phyloP scores from a whole-genome alignment of 2,797 vertebrate species.

The Phylloscopus collybita region DNA sequence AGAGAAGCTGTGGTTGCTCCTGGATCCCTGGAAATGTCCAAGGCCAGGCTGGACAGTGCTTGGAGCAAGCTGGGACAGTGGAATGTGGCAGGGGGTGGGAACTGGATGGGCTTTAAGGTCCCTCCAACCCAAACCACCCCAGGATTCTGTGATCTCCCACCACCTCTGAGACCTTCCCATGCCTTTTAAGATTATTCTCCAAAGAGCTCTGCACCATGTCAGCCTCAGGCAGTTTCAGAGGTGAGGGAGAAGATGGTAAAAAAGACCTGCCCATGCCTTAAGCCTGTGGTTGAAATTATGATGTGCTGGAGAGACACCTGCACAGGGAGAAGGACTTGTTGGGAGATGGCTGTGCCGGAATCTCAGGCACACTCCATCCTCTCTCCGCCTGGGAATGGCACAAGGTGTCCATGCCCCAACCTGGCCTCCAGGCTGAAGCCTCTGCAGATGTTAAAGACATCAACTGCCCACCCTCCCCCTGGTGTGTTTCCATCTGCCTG shows the following conservation, averaged over 20 bases:
- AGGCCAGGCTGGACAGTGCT: fast-evolving
- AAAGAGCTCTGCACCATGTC: background rate
- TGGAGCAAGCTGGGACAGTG: fast-evolving
- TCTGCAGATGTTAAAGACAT: constrained; percentile 19
- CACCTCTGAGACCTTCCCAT: background rate
- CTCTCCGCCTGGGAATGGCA: background rate
- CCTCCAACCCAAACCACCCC: background rate
- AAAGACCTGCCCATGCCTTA: background rate
- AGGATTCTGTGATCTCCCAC: background rate
- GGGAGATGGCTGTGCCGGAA: background rate
- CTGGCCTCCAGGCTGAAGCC: background rate
- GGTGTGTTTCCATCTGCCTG: constrained; percentile 13
- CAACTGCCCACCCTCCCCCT: background rate
- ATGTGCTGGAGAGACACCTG: background rate
- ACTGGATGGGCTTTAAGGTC: background rate
- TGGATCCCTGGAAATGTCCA: background rate
- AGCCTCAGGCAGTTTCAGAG: constrained; percentile 16
- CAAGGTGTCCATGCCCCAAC: background rate
- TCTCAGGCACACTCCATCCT: background rate
- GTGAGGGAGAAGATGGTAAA: background rate
- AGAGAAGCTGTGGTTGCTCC: background rate
- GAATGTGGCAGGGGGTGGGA: background rate
- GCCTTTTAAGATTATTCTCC: background rate
- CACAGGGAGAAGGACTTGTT: background rate
- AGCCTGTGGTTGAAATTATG: background rate